Evolutionary conservation across 2,113 vertebrate species (phyloP).

Genomic region (Hippopotamus amphibius): DNA sequence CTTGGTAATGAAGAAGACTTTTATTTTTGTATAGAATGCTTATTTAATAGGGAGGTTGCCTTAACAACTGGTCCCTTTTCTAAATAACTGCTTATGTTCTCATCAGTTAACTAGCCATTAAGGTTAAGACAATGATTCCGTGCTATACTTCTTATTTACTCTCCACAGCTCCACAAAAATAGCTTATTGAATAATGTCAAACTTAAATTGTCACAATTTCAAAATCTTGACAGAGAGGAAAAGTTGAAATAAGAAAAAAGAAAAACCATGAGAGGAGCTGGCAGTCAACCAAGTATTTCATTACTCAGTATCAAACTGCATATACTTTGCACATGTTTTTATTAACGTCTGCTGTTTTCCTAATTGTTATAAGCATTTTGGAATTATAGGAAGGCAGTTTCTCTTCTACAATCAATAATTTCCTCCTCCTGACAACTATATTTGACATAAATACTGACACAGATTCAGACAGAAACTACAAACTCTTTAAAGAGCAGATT

Average conservation of each 20-base stretch:
- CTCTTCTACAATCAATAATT: conserved; percentile 1
- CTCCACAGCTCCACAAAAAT: not conserved
- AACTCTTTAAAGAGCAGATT: not conserved
- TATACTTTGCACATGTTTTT: not conserved
- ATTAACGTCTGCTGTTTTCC: not conserved
- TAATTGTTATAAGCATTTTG: not conserved
- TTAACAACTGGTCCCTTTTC: not conserved
- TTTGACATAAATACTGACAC: not conserved
- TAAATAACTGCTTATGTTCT: not conserved
- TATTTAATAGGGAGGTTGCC: not conserved
- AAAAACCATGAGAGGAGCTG: not conserved
- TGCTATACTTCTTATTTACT: not conserved
- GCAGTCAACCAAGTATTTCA: not conserved
- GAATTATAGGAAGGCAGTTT: not conserved
- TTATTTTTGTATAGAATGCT: not conserved
- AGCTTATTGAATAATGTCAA: not conserved
- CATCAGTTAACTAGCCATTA: not conserved
- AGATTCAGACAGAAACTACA: not conserved
- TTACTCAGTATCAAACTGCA: not conserved
- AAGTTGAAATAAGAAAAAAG: not conserved
- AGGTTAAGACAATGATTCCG: not conserved
- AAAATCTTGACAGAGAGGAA: not conserved
- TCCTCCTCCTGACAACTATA: not conserved
- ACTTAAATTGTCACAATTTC: not conserved
- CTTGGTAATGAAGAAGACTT: not conserved